Evolutionary conservation across 2,888 invertebrate genomes (phyloP).

Genomic region (Euplagia quadripunctaria): DNA sequence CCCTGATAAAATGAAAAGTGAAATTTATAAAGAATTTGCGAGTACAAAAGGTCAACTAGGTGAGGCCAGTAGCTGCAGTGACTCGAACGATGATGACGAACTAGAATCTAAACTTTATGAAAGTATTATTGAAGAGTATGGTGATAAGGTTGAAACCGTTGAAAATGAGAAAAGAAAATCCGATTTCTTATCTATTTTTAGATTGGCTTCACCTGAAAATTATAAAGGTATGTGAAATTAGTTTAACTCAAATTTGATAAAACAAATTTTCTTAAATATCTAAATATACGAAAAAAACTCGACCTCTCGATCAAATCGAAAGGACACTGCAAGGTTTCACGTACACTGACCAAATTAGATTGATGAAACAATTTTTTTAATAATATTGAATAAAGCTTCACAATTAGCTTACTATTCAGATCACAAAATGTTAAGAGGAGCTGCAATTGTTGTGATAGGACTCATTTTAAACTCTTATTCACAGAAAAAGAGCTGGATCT

Average conservation of each 20-base stretch:
- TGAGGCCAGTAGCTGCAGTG: constrained; percentile 78
- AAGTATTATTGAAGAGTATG: constrained; percentile 84
- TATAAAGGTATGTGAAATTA: constrained; percentile 86
- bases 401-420: no score
- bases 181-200: constrained; percentile 88
- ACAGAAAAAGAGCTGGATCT: constrained; percentile 87
- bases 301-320: not conserved
- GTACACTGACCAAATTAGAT: not conserved
- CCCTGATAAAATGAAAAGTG: constrained; percentile 74
- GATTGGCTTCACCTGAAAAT: constrained; percentile 87
- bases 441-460: no score
- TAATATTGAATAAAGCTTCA: not conserved
- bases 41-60: constrained; percentile 66
- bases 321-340: no score
- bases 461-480: constrained; percentile 18
- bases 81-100: constrained; percentile 84
- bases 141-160: constrained; percentile 56
- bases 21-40: constrained; percentile 77
- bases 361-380: not conserved
- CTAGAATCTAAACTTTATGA: constrained; percentile 81
- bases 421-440: no score
- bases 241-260: not conserved
- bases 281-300: not conserved
- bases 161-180: constrained; percentile 82
- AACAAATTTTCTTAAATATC: not conserved